Conservation (phyloP, 1,140 invertebrate genomes). For the Drosophila guanche region DNA sequence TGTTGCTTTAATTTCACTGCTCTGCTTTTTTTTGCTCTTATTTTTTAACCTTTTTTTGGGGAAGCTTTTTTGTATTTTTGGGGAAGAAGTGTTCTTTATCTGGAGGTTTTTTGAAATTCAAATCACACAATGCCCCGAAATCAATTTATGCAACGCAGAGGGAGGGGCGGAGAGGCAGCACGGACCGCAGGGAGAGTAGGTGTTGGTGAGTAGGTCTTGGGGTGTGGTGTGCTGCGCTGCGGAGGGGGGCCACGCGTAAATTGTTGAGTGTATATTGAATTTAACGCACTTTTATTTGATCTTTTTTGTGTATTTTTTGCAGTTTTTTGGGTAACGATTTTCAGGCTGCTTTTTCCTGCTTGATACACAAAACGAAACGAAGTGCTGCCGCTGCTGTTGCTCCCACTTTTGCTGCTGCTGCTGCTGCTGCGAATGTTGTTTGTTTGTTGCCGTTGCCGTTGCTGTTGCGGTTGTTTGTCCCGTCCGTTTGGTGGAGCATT, state of each 20-base stretch:
- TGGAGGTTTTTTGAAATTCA: conserved; percentile 69
- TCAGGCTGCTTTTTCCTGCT: background rate
- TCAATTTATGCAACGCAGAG: conserved; percentile 71
- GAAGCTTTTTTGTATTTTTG: conserved; percentile 26
- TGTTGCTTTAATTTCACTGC: conserved; percentile 72
- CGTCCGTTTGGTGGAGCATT: conserved; percentile 47
- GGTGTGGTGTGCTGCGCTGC: conserved; percentile 10
- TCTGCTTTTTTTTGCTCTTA: conserved; percentile 62
- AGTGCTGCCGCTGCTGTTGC: conserved; percentile 30
- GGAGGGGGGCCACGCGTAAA: conserved; percentile 37
- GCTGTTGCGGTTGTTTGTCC: conserved; percentile 24
- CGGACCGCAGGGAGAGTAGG: background rate
- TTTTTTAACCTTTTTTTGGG: conserved; percentile 20
- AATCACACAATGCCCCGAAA: conserved; percentile 62
- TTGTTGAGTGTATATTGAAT: conserved; percentile 41
- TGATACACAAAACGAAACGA: conserved; percentile 51
- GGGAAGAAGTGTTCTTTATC: conserved; percentile 49
- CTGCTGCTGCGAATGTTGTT: conserved; percentile 20
- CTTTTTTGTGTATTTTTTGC: background rate
- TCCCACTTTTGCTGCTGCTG: conserved; percentile 35
- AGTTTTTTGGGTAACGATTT: conserved; percentile 16
- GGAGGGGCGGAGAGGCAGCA: background rate
- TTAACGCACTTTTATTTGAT: conserved; percentile 49
- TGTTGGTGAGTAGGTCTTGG: background rate
- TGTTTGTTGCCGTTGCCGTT: conserved; percentile 29